phyloP scores from a whole-genome alignment of 2,888 invertebrate species.

The Dicyrtomina minuta region DNA sequence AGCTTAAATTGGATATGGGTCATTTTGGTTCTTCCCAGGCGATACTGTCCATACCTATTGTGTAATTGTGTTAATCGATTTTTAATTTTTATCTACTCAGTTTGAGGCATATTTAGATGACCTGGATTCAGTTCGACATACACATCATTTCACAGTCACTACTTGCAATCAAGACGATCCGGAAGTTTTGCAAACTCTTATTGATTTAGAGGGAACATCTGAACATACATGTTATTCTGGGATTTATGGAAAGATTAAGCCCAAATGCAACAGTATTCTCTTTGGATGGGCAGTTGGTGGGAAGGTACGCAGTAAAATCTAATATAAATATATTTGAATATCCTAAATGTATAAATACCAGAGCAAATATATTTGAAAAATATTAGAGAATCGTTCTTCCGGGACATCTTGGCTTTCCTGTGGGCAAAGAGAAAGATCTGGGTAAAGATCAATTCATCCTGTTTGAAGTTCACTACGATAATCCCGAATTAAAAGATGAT shows the following conservation, averaged over 20 bases:
- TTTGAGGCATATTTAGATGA: conserved; percentile 26
- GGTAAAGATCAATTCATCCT: conserved; percentile 68
- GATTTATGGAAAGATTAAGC: background rate
- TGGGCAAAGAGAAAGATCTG: conserved; percentile 65
- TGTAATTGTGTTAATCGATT: too few relatives aligned
- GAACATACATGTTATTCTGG: conserved; percentile 1
- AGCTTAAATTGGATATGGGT: too few relatives aligned
- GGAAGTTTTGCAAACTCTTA: background rate
- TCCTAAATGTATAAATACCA: too few relatives aligned
- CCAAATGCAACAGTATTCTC: conserved; percentile 27
- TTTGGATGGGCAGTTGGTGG: conserved; percentile 36
- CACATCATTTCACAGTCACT: conserved; percentile 32
- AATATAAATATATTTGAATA: too few relatives aligned
- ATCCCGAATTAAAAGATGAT: background rate
- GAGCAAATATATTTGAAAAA: background rate
- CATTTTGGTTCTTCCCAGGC: too few relatives aligned
- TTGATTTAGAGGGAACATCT: background rate
- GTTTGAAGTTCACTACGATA: conserved; percentile 30
- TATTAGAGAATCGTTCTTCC: conserved; percentile 62
- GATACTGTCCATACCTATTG: too few relatives aligned
- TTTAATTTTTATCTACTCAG: too few relatives aligned
- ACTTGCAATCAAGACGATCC: conserved; percentile 18
- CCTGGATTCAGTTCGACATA: conserved; percentile 18
- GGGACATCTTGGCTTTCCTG: conserved; percentile 75
- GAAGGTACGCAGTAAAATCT: conserved; percentile 13